phyloP scores from a whole-genome alignment of 2,888 invertebrate species.

The Ctenicera cuprea region DNA sequence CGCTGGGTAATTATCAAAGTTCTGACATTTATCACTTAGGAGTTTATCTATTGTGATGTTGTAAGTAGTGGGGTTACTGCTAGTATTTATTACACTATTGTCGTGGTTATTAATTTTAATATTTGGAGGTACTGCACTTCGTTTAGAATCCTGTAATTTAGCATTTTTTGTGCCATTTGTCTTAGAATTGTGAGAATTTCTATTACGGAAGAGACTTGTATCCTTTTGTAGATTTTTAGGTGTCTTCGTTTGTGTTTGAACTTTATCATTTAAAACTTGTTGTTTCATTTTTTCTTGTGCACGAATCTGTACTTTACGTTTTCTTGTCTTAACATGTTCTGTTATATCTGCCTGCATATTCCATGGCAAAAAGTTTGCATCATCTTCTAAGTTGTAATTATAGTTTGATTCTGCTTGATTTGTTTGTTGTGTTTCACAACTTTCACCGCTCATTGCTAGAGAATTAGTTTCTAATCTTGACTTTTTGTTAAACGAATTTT shows the following conservation, averaged over 20 bases:
- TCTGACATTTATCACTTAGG: no score
- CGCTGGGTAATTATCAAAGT: no score
- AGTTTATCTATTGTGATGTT: no score
- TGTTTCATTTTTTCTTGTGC: neutral
- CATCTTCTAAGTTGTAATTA: neutral
- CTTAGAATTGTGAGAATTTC: no score
- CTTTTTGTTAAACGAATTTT: neutral
- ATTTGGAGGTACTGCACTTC: no score
- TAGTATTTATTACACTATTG: no score
- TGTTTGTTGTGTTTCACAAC: neutral
- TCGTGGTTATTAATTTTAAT: no score
- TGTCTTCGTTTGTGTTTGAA: neutral
- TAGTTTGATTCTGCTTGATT: neutral
- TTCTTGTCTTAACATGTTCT: slow-evolving; percentile 34
- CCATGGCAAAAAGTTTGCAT: neutral
- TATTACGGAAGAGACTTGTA: no score
- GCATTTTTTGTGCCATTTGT: no score
- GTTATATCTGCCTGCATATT: slow-evolving; percentile 16
- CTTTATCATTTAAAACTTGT: neutral
- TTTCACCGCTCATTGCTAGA: neutral
- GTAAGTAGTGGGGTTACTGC: no score
- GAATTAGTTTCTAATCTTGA: neutral
- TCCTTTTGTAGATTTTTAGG: neutral
- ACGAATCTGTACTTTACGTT: slow-evolving; percentile 9
- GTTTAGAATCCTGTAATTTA: no score